Evolutionary conservation across 2,797 vertebrate species (phyloP).

Genomic region (Discoglossus pictus): DNA sequence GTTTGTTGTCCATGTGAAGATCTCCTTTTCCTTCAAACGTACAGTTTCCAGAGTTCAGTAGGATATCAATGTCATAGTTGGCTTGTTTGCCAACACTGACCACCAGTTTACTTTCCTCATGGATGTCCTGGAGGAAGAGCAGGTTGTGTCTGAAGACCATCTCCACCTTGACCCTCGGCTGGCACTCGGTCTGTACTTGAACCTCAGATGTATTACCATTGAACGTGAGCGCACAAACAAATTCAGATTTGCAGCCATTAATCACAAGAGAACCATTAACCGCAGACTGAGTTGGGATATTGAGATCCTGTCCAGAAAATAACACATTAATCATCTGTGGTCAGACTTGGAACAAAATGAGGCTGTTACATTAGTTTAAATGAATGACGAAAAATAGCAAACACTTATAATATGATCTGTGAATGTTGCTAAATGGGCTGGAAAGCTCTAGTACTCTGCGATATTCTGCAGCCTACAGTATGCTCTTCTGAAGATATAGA

Average conservation of each 20-base stretch:
- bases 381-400: too few species aligned
- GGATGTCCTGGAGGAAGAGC: conserved; percentile 57
- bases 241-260: conserved; percentile 59
- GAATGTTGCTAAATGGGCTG: too few species aligned
- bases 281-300: conserved; percentile 59
- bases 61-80: conserved; percentile 52
- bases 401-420: too few species aligned
- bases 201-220: conserved; percentile 60
- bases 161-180: conserved; percentile 63
- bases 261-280: conserved; percentile 69
- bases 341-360: not conserved
- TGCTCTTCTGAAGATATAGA: too few species aligned
- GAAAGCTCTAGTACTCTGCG: too few species aligned
- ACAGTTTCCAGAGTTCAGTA: conserved; percentile 66
- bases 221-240: conserved; percentile 53
- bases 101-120: conserved; percentile 61
- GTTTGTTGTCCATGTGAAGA: conserved; percentile 60
- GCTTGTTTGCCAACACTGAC: conserved; percentile 54
- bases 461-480: too few species aligned
- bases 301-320: conserved; percentile 50
- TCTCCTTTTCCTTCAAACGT: conserved; percentile 60
- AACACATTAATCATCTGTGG: not conserved
- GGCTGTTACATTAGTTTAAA: too few species aligned
- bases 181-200: conserved; percentile 59
- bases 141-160: conserved; percentile 67